These are phyloP conservation scores for Ariolimax columbianus DNA, from an alignment of 2,888 invertebrate genomes.

Conservation along the genomic window DNA sequence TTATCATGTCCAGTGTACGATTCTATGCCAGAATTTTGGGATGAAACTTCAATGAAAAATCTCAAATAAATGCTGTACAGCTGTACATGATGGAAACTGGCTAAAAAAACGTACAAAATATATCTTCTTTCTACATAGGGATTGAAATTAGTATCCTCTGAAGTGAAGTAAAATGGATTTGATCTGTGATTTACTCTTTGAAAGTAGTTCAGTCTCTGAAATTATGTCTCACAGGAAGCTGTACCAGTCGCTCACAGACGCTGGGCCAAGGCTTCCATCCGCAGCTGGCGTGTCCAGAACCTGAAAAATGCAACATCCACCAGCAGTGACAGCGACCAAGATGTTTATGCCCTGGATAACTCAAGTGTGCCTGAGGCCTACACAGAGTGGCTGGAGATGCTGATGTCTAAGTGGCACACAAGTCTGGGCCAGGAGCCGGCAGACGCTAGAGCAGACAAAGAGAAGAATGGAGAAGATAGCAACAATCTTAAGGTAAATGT, in stretches of 20 bases:
- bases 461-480: neutral
- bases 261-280: constrained; percentile 43
- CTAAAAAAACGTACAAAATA: no score
- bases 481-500: constrained; percentile 31
- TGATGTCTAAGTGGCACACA: constrained; percentile 39
- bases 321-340: constrained; percentile 39
- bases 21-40: no score
- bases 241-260: constrained; percentile 43
- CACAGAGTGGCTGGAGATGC: constrained; percentile 30
- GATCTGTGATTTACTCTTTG: no score
- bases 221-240: constrained; percentile 17
- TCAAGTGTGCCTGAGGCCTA: constrained; percentile 45
- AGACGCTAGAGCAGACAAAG: neutral
- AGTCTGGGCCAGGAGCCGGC: constrained; percentile 2
- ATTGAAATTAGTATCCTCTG: no score
- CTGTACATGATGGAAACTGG: no score
- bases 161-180: no score
- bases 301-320: constrained; percentile 37
- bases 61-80: no score
- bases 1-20: no score
- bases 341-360: constrained; percentile 9
- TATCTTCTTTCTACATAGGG: no score
- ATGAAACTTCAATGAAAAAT: no score
- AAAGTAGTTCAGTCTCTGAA: neutral
- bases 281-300: constrained; percentile 38